Percentiles rank a stretch among this genome's conserved stretches.
These are phyloP conservation scores for Cerastoderma edule DNA, from an alignment of 2,888 invertebrate genomes.

Conservation along the genomic window DNA sequence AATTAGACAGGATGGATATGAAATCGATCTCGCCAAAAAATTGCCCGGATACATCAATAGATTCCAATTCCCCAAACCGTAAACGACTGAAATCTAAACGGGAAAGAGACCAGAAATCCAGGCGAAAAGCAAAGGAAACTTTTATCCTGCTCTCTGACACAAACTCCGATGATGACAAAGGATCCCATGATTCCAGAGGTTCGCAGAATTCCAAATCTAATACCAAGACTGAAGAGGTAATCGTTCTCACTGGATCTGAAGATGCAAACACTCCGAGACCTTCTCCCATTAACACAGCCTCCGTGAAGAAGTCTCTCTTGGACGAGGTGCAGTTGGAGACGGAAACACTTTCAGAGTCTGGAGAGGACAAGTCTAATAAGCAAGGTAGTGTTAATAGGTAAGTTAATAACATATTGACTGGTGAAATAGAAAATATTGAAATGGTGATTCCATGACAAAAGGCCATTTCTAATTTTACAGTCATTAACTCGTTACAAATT, in stretches of 20 bases:
- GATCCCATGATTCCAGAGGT: conserved; percentile 3
- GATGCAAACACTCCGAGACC: conserved; percentile 37
- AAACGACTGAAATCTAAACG: conserved; percentile 67
- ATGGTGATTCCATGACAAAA: too few species aligned
- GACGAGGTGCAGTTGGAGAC: conserved; percentile 69
- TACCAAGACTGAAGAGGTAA: conserved; percentile 54
- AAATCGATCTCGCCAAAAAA: not conserved
- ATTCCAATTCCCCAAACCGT: conserved; percentile 51
- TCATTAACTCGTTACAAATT: too few species aligned
- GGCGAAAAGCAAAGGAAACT: conserved; percentile 63
- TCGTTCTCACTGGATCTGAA: conserved; percentile 61
- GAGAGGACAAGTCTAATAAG: conserved; percentile 42
- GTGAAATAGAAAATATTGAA: too few species aligned
- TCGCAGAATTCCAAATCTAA: conserved; percentile 4
- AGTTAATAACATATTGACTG: too few species aligned
- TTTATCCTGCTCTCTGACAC: conserved; percentile 66
- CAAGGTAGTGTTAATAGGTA: conserved; percentile 5
- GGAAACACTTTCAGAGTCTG: conserved; percentile 54
- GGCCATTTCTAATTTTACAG: too few species aligned
- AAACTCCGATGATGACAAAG: conserved; percentile 57
- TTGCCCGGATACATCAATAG: not conserved
- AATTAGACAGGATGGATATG: conserved; percentile 54
- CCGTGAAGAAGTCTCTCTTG: conserved; percentile 51
- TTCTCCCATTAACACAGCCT: not conserved
- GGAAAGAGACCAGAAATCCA: conserved; percentile 63